Conservation (phyloP, 2,888 invertebrate species). For the Nymphalis urticae region DNA sequence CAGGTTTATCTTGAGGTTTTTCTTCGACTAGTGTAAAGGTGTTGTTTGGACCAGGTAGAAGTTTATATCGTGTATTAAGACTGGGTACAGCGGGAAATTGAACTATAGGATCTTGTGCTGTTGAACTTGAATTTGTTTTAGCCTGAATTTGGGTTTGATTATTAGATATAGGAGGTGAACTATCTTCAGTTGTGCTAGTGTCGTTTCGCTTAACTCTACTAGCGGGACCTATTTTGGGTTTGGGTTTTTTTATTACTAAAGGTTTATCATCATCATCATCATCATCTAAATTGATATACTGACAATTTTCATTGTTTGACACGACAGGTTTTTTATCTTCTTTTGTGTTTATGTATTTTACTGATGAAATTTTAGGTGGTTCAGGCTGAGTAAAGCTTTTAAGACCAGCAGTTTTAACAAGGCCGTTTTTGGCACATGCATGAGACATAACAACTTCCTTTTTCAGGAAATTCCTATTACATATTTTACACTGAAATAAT, state of each 20-base stretch:
- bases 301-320: conserved; percentile 40
- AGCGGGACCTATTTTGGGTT: conserved; percentile 69
- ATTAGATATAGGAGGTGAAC: conserved; percentile 27
- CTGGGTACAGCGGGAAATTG: conserved; percentile 57
- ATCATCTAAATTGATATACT: conserved; percentile 32
- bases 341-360: conserved; percentile 69
- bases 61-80: conserved; percentile 63
- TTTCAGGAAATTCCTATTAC: conserved; percentile 72
- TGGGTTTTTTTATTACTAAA: conserved; percentile 45
- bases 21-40: conserved; percentile 68
- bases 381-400: conserved; percentile 52
- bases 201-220: conserved; percentile 57
- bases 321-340: conserved; percentile 47
- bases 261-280: conserved; percentile 41
- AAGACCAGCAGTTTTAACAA: conserved; percentile 55
- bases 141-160: not conserved
- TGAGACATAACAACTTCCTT: conserved; percentile 69
- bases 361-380: conserved; percentile 60
- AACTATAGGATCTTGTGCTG: conserved; percentile 45
- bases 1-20: conserved; percentile 24
- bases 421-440: conserved; percentile 69
- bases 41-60: conserved; percentile 72
- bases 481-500: conserved; percentile 73
- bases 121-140: conserved; percentile 16
- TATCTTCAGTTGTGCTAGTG: conserved; percentile 31